Percentiles rank a stretch among this genome's conserved stretches.
phyloP scores from a whole-genome alignment of 1,140 invertebrate species.

The Calephelis nemesis region DNA sequence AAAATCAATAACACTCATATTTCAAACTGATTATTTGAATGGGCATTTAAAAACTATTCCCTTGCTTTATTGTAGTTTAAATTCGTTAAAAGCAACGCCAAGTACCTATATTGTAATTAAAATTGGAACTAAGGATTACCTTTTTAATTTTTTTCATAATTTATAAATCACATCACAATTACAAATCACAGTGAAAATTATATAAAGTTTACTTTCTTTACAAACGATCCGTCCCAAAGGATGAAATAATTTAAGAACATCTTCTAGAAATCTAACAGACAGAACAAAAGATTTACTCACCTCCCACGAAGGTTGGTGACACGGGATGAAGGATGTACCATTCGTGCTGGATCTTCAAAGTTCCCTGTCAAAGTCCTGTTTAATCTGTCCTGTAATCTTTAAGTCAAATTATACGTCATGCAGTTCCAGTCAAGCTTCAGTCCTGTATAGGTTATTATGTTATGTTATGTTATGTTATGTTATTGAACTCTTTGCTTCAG shows the following conservation, averaged over 20 bases:
- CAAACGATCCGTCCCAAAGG: background rate
- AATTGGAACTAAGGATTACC: too few relatives aligned
- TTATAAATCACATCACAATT: too few relatives aligned
- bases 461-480: too few relatives aligned
- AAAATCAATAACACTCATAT: too few relatives aligned
- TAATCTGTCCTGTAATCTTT: slow-evolving; percentile 3
- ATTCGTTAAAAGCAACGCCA: too few relatives aligned
- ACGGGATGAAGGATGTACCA: slow-evolving; percentile 54
- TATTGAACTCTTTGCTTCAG: background rate
- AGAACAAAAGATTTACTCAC: slow-evolving; percentile 41
- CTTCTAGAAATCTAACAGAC: background rate
- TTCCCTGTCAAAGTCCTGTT: slow-evolving; percentile 4
- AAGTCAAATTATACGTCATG: background rate
- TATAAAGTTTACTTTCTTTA: too few relatives aligned
- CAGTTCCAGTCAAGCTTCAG: background rate
- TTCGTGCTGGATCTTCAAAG: slow-evolving; percentile 39
- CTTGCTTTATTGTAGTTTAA: too few relatives aligned
- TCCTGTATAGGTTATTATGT: background rate
- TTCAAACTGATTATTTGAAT: too few relatives aligned
- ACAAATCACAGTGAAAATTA: too few relatives aligned
- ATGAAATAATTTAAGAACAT: slow-evolving; percentile 2
- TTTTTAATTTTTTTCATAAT: too few relatives aligned
- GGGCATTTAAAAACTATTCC: too few relatives aligned
- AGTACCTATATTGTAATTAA: too few relatives aligned
- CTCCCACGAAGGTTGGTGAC: slow-evolving; percentile 48